Percentiles rank a stretch among this genome's conserved stretches.
These are phyloP conservation scores for Syritta pipiens DNA, from an alignment of 2,888 invertebrate species.

Conservation along the genomic window DNA sequence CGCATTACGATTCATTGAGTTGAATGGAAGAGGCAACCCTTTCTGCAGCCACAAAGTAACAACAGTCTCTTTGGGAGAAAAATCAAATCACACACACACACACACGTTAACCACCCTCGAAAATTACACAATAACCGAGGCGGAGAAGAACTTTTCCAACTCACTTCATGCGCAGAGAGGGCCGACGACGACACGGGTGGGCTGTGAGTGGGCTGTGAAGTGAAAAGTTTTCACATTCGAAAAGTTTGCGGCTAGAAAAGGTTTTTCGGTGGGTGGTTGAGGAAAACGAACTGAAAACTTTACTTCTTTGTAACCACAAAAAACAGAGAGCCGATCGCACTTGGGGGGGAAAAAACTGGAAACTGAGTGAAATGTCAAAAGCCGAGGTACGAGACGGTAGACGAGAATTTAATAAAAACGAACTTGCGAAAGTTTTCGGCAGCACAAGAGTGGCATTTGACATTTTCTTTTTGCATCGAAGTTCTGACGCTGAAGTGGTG, in stretches of 20 bases:
- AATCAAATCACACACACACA: conserved; percentile 38
- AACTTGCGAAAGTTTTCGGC: conserved; percentile 35
- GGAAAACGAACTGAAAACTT: conserved; percentile 19
- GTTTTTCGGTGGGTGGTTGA: neutral
- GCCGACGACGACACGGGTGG: neutral
- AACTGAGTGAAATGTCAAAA: conserved; percentile 50
- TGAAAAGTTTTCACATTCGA: conserved; percentile 63
- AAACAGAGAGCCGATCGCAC: conserved; percentile 25
- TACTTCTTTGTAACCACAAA: conserved; percentile 38
- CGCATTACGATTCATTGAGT: neutral
- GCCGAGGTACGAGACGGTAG: neutral
- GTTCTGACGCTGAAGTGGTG: conserved; percentile 37
- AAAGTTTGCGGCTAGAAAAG: conserved; percentile 60
- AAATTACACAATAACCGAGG: conserved; percentile 32
- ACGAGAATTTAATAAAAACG: conserved; percentile 55
- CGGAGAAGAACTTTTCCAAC: conserved; percentile 48
- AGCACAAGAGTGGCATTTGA: conserved; percentile 42
- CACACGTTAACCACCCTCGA: neutral
- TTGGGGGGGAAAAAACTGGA: too few relatives aligned
- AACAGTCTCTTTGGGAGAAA: conserved; percentile 11
- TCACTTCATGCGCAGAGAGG: conserved; percentile 35
- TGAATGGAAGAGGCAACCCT: conserved; percentile 15
- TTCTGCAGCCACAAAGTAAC: neutral
- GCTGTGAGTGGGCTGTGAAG: conserved; percentile 35
- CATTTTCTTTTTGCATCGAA: conserved; percentile 28